A percentile compares a stretch with the other conserved stretches of the same genome.
Conservation (phyloP, 2,113 vertebrate genomes). For the Caretta caretta region DNA sequence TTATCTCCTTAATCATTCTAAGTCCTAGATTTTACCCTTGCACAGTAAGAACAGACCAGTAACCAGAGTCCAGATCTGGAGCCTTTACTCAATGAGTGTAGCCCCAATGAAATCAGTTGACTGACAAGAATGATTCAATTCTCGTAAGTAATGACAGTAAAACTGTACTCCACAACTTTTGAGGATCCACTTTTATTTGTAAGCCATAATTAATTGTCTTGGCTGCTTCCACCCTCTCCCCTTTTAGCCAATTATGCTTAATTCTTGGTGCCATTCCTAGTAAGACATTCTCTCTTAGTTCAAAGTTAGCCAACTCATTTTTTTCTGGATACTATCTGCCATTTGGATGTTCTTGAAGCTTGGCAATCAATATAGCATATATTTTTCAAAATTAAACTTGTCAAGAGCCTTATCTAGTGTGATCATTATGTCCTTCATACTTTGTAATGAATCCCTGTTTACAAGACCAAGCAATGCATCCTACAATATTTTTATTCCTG, state of each 20-base stretch:
- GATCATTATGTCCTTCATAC: neutral
- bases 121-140: neutral
- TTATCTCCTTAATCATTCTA: neutral
- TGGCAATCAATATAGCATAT: neutral
- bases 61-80: neutral
- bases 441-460: neutral
- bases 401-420: neutral
- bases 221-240: neutral
- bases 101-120: neutral
- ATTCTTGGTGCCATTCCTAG: neutral
- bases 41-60: neutral
- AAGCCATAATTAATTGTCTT: neutral
- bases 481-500: neutral
- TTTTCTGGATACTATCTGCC: neutral
- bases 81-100: neutral
- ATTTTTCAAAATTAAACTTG: neutral
- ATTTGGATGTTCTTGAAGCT: constrained; percentile 28
- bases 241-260: neutral
- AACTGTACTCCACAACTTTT: neutral
- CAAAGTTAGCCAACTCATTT: neutral
- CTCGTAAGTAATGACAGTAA: neutral
- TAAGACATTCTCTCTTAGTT: neutral
- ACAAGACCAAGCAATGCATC: neutral
- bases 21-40: neutral
- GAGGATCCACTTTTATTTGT: neutral